A percentile compares a stretch with the other conserved stretches of the same genome.
phyloP scores from a whole-genome alignment of 92 coral and sea anemone species.

The Ricordea florida region DNA sequence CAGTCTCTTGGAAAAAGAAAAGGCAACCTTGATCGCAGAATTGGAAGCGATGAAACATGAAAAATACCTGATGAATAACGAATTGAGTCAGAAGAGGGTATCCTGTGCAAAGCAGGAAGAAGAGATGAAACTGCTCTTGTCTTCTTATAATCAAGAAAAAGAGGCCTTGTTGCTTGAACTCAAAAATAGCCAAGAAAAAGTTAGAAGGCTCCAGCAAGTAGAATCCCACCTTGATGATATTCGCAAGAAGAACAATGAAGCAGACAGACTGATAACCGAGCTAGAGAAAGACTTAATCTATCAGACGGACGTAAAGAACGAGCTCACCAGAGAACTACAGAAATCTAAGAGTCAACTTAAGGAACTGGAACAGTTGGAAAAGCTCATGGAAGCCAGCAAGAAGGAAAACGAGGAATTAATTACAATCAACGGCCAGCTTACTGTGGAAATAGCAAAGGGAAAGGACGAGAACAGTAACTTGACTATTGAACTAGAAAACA shows the following conservation, averaged over 20 bases:
- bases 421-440: conserved; percentile 7
- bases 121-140: conserved; percentile 56
- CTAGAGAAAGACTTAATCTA: conserved; percentile 80
- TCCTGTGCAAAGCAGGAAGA: conserved; percentile 51
- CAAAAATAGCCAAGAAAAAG: conserved; percentile 42
- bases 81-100: conserved; percentile 45
- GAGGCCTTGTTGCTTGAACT: conserved; percentile 59
- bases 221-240: conserved; percentile 47
- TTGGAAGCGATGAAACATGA: conserved; percentile 43
- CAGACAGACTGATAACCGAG: conserved; percentile 76
- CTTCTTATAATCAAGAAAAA: conserved; percentile 68
- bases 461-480: conserved; percentile 5
- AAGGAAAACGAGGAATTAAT: conserved; percentile 63
- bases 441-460: conserved; percentile 6
- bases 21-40: conserved; percentile 54
- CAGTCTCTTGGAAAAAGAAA: conserved; percentile 42
- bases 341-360: conserved; percentile 44
- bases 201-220: conserved; percentile 49
- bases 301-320: conserved; percentile 68
- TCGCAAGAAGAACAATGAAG: conserved; percentile 64
- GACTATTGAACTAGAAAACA: background rate
- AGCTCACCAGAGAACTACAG: conserved; percentile 47
- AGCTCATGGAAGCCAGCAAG: conserved; percentile 41
- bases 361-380: conserved; percentile 30
- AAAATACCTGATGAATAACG: conserved; percentile 42